Evolutionary conservation across 2,888 invertebrate species (phyloP), one percentile per base, ranked within the genome.

Genomic region (Cerastis rubricosa): DNA sequence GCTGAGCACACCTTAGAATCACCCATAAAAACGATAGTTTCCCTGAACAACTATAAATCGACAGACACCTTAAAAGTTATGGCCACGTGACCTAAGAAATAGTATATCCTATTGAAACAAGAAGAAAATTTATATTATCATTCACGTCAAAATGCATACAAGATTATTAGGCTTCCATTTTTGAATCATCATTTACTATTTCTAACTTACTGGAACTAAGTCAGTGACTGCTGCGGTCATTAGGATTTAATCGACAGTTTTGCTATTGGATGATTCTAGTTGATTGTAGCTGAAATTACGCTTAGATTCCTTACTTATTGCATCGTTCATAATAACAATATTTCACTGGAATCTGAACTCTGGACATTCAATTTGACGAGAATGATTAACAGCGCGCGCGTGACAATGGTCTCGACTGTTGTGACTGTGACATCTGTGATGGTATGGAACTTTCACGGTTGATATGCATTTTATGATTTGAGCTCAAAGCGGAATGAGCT

Each of bases 301-400:
- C 6, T 6, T 5, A 40, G 3, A 40, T 40, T 8, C 8, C 40
- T 3, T 40, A 6, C 67, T 59, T 57, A 22, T 40, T n/a, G 43
- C 40, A 1, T 68, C 19, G 45, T 72, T 63, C 35, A 67, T 54
- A 29, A 59, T 29, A 25, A 43, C 22, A 65, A 69, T 59, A n/a
- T 77, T 70, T 51, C 43, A 43, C 40, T 65, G 59, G 47, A 51
- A 59, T 17, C 29, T 59, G 74, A 51, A 70, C 40, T 7, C 19
- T 12, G 3, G 40, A 2, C 59, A 59, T 69, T 51, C 69, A 59
- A 74, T 78, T 45, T 59, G 45, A 66, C 43, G 35, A 19, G 22
- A 70, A n/a, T n/a, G n/a, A n/a, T n/a, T 66, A 69, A 78, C 74
- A 78, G 66, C 49, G 14, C 57, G 35, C 29, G 29, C 29, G 66